These are phyloP conservation scores for Clamator glandarius DNA, from an alignment of 2,797 vertebrate species.

Conservation along the genomic window DNA sequence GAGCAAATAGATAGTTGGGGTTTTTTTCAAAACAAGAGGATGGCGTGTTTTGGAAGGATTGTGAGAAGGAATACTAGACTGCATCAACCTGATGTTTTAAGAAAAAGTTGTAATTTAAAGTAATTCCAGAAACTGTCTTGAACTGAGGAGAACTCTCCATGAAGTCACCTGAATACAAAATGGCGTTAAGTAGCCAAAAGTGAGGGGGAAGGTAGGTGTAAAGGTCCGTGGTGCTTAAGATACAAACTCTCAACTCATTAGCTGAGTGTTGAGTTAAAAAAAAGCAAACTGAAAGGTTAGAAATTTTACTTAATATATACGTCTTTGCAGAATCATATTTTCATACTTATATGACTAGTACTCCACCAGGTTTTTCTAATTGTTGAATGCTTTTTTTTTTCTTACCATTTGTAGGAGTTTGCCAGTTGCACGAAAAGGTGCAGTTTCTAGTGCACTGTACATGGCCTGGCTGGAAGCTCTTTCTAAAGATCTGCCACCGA, in stretches of 20 bases:
- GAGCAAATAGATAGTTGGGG: background rate
- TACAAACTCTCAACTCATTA: background rate
- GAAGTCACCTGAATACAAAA: background rate
- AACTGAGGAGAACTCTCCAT: background rate
- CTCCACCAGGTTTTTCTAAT: background rate
- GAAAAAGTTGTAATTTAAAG: background rate
- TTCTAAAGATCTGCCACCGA: conserved; percentile 90
- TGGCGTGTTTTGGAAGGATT: background rate
- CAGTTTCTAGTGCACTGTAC: conserved; percentile 91
- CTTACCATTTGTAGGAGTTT: conserved; percentile 85
- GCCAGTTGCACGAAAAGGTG: conserved; percentile 93
- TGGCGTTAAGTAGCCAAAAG: background rate
- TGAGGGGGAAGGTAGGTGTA: background rate
- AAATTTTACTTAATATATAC: background rate
- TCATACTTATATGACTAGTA: accelerated
- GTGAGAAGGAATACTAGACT: background rate
- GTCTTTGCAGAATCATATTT: background rate
- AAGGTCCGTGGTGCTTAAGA: background rate
- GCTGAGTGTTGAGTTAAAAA: background rate
- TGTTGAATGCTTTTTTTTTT: background rate
- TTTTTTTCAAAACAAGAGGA: background rate
- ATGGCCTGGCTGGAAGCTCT: conserved; percentile 94
- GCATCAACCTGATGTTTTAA: background rate
- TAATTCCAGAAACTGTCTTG: background rate
- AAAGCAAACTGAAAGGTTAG: background rate